These are phyloP conservation scores for Chelmon rostratus DNA, from an alignment of 2,797 vertebrate species.

Conservation along the genomic window DNA sequence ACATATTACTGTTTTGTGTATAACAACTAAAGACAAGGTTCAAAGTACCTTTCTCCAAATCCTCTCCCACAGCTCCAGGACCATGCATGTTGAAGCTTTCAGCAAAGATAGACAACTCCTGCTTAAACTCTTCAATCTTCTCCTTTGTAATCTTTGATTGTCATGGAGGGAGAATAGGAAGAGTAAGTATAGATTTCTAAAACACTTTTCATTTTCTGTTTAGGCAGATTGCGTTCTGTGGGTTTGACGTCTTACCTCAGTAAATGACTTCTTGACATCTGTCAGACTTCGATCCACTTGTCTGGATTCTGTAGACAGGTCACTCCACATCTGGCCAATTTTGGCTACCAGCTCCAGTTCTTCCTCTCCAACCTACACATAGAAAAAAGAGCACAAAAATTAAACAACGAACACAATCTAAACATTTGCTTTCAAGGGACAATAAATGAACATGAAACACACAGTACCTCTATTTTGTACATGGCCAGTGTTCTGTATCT, in stretches of 20 bases:
- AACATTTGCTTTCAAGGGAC: neutral
- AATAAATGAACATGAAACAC: constrained; percentile 4
- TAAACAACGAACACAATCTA: neutral
- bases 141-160: constrained; percentile 87
- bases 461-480: constrained; percentile 89
- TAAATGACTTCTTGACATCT: constrained; percentile 90
- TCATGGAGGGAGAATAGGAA: neutral
- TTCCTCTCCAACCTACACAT: constrained; percentile 85
- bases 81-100: constrained; percentile 88
- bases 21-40: neutral
- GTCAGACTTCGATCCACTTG: constrained; percentile 87
- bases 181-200: neutral
- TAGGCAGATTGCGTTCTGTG: neutral
- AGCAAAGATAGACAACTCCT: constrained; percentile 86
- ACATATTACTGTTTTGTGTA: constrained; percentile 1
- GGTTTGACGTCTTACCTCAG: constrained; percentile 81
- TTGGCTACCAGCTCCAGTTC: constrained; percentile 82
- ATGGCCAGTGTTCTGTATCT: constrained; percentile 91
- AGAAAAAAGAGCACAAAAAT: constrained; percentile 2
- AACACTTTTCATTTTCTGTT: neutral
- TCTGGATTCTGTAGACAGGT: constrained; percentile 87
- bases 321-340: constrained; percentile 87
- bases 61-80: constrained; percentile 91
- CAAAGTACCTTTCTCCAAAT: constrained; percentile 92
- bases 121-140: constrained; percentile 85